A percentile compares a stretch with the other conserved stretches of the same genome.
Evolutionary conservation across 2,888 invertebrate species (phyloP).

Genomic region (Lepas anatifera): DNA sequence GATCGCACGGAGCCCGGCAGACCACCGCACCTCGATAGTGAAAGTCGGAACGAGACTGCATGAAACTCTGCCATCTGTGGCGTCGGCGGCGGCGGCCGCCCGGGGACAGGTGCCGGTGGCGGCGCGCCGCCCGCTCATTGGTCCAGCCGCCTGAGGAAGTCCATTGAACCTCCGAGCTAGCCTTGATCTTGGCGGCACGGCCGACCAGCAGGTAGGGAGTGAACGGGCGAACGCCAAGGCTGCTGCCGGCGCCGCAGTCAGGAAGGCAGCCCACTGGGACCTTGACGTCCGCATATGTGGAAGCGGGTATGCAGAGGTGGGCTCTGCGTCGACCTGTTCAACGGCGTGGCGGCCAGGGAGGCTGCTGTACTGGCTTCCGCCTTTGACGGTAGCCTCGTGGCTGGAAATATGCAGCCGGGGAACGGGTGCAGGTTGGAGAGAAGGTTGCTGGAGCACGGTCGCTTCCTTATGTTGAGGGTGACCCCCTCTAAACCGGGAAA

Average conservation of each 20-base stretch:
- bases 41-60: slow-evolving; percentile 9
- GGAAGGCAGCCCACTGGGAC: background rate
- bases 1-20: background rate
- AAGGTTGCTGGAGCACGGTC: no score
- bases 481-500: no score
- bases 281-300: no score
- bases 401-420: no score
- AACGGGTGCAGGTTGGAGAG: no score
- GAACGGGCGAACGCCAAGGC: background rate
- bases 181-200: slow-evolving; percentile 5
- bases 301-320: no score
- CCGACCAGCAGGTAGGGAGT: background rate
- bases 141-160: background rate
- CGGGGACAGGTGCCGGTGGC: slow-evolving; percentile 7
- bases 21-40: background rate
- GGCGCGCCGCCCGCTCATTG: background rate
- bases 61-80: slow-evolving; percentile 2
- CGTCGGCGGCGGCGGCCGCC: background rate
- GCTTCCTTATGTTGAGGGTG: no score
- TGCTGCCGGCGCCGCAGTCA: background rate
- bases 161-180: slow-evolving; percentile 5
- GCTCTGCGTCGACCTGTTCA: no score
- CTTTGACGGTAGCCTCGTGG: no score
- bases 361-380: no score
- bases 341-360: no score